Percentiles rank a stretch among this genome's conserved stretches.
These are phyloP conservation scores for Notarius lentiginosus DNA, from an alignment of 2,113 vertebrate genomes.

Conservation along the genomic window DNA sequence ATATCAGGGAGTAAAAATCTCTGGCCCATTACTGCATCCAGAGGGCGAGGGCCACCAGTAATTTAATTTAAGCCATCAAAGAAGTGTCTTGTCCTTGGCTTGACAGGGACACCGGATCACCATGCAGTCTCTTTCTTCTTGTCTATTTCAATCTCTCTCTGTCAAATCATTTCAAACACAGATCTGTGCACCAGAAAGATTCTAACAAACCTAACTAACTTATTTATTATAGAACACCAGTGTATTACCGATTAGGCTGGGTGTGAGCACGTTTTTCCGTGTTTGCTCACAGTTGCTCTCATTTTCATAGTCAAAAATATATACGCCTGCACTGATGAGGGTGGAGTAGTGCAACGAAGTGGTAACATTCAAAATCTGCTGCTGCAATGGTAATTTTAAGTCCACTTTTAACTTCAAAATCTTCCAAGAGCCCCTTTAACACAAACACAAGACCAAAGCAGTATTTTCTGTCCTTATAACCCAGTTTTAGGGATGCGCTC, in stretches of 20 bases:
- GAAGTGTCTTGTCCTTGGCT: constrained; percentile 29
- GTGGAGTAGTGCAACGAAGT: neutral
- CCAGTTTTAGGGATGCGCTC: neutral
- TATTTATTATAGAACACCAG: neutral
- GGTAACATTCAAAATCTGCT: neutral
- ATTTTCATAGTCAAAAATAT: neutral
- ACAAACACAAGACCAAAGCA: neutral
- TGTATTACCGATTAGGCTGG: neutral
- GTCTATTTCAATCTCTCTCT: constrained; percentile 5
- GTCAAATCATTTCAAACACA: neutral
- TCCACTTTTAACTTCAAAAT: neutral
- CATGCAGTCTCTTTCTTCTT: constrained; percentile 12
- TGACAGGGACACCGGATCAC: constrained; percentile 23
- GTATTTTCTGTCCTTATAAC: neutral
- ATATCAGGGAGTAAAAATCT: constrained; percentile 35
- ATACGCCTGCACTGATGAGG: neutral
- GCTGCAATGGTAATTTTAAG: neutral
- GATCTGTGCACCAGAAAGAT: neutral
- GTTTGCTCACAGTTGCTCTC: neutral
- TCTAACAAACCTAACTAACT: neutral
- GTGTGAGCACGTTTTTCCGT: neutral
- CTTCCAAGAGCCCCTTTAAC: neutral
- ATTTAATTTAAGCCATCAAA: constrained; percentile 40
- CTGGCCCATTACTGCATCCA: constrained; percentile 33
- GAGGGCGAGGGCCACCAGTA: constrained; percentile 30